Base-by-base conservation (phyloP, 2,113 vertebrate genomes). In the Chitala chitala region DNA sequence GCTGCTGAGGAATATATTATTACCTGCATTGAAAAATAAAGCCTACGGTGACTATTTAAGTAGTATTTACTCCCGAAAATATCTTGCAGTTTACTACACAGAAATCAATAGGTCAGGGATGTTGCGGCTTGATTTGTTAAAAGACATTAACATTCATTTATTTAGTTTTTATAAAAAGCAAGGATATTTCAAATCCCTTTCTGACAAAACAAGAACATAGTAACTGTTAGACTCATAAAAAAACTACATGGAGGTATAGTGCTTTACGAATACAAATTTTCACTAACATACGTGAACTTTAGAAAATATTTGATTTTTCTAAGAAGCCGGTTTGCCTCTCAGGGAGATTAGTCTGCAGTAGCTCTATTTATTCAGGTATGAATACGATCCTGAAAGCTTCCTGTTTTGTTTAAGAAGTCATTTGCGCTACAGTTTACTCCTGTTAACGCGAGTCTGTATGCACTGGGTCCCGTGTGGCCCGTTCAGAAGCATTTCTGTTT, bases 71-170 rank as follows among this genome's bases (percentile, higher is more conserved):
- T 71, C 51, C 24, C 15, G 46, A 10, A 78, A 76, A 69, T 59
- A 68, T 74, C 74, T n/a, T n/a, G 68, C 76, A 70, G 54, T 76
- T 79, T 66, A 17, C 71, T 69, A 55, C 51, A 46, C 63, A 33
- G 69, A 22, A 66, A 61, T 69, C 46, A 44, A 56, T 42, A 48
- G 63, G 69, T 78, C 59, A 59, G 46, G 77, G 26, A 44, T 75
- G 36, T 38, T 20, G 42, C 9, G 8, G 26, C 71, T 65, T 59
- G 73, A 77, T 78, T 53, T 69, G 70, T 79, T 64, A 72, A 53
- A 74, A 73, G 24, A 66, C 72, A 77, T 72, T 73, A 78, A 79
- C 71, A 46, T 77, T 77, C 80, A 68, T 48, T 48, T 48, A 7
- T 48, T 48, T 48, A 7, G 5, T 48, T 48, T 48, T n/a, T n/a